These are phyloP conservation scores for Sapayoa aenigma DNA, from an alignment of 2,113 vertebrate species.

Conservation along the genomic window DNA sequence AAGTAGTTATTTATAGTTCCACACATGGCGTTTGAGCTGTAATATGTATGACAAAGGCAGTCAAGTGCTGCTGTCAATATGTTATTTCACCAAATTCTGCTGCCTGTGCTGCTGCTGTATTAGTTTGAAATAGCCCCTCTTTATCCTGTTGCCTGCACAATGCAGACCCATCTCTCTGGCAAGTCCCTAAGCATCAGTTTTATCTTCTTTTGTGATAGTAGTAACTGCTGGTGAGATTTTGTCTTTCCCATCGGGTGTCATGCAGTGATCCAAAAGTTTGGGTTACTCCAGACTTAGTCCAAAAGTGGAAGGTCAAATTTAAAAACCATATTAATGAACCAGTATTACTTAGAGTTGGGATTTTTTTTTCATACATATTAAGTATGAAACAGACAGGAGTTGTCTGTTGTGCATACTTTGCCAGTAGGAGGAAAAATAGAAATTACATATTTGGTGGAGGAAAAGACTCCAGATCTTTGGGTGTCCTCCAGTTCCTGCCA, in stretches of 20 bases:
- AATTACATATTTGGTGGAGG: not conserved
- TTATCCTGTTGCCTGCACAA: not conserved
- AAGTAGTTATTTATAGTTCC: not conserved
- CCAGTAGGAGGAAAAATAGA: not conserved
- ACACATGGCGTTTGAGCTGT: not conserved
- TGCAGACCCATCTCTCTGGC: not conserved
- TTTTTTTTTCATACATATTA: not conserved
- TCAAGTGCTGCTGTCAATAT: not conserved
- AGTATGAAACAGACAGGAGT: not conserved
- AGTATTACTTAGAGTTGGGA: not conserved
- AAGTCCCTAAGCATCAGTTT: not conserved
- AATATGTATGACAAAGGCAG: not conserved
- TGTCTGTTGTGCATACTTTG: not conserved
- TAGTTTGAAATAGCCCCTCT: conserved; percentile 23
- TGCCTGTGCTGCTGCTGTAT: not conserved
- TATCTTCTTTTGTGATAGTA: not conserved
- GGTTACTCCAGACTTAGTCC: not conserved
- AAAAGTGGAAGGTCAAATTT: not conserved
- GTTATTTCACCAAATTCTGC: not conserved
- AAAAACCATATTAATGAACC: not conserved
- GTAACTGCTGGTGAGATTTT: not conserved
- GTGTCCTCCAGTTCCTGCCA: conserved; percentile 5
- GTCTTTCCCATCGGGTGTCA: fast-evolving
- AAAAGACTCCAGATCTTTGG: not conserved
- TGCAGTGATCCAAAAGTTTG: not conserved